Evolutionary conservation across 2,888 invertebrate genomes (phyloP), one percentile per base, ranked within the genome.

Genomic region (Acrobasis suavella): DNA sequence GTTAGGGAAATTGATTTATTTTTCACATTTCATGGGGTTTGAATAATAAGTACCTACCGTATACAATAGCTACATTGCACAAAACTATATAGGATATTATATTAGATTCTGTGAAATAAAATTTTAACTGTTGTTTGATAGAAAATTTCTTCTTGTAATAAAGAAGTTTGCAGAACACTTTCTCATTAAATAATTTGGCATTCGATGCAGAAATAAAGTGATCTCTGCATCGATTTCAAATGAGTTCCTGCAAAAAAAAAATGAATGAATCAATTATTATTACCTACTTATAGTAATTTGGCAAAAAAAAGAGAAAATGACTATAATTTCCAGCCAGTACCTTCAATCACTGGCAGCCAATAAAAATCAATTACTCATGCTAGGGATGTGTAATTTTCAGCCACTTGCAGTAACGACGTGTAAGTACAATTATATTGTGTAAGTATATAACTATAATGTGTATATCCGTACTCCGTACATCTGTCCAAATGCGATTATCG

Each of bases 401-500:
- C 72, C 77, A 72, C 74, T 78, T 77, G 77, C 67, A 66, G 63
- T 68, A 71, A 70, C 64, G 69, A 71, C 62, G 46, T 46, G 46
- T 46, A 32, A 32, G 7, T 32, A 32, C 5, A 32, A 2, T 32
- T 32, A 32, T 32, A 32, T n/a, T n/a, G n/a, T 7, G 32, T 32
- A 22, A 22, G 22, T 22, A 22, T 22, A 32, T 7, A 7, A 32
- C 32, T 32, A 46, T 42, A 42, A 52, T 67, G 50, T 38, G 46
- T 54, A 52, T 59, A n/a, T 63, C 62, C 58, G 70, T 73, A 71
- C 77, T 63, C 62, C 58, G 70, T 73, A 71, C 77, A 75, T 73
- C 76, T 77, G 78, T 73, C 73, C 70, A 82, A 84, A 84, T 83
- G 83, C 67, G 72, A 66, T 71, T 74, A 77, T 85, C 72, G 84